A percentile compares a stretch with the other conserved stretches of the same genome.
Evolutionary conservation across 2,797 vertebrate genomes (phyloP).

Genomic region (Euphonia xanthogaster): DNA sequence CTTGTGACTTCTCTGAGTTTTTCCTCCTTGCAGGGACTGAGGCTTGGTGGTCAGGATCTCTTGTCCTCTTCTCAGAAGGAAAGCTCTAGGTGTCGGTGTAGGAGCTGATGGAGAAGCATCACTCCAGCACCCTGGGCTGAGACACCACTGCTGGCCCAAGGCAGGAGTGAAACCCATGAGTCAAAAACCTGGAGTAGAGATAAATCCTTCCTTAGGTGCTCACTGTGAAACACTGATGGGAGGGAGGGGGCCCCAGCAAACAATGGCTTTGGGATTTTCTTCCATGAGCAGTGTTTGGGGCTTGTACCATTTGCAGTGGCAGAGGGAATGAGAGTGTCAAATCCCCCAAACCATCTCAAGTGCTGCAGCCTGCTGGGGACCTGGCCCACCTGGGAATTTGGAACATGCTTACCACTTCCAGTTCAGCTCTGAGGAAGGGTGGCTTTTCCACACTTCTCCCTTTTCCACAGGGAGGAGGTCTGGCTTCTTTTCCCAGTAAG

Average conservation of each 20-base stretch:
- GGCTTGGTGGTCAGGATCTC: not conserved
- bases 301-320: not conserved
- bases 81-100: rapidly evolving
- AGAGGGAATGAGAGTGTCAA: not conserved
- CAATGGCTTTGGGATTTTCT: not conserved
- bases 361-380: not conserved
- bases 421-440: not conserved
- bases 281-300: not conserved
- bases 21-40: not conserved
- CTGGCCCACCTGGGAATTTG: not conserved
- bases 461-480: not conserved
- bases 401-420: not conserved
- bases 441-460: not conserved
- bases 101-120: not conserved
- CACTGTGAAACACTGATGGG: not conserved
- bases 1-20: not conserved
- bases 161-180: not conserved
- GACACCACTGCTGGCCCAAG: not conserved
- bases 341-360: not conserved
- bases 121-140: not conserved
- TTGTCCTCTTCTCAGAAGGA: not conserved
- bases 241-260: not conserved
- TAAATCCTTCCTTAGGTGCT: not conserved
- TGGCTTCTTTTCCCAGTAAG: not conserved
- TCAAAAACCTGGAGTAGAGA: not conserved